Evolutionary conservation across 2,888 invertebrate species (phyloP), one percentile per base, ranked within the genome.

Genomic region (Andrena bucephala): DNA sequence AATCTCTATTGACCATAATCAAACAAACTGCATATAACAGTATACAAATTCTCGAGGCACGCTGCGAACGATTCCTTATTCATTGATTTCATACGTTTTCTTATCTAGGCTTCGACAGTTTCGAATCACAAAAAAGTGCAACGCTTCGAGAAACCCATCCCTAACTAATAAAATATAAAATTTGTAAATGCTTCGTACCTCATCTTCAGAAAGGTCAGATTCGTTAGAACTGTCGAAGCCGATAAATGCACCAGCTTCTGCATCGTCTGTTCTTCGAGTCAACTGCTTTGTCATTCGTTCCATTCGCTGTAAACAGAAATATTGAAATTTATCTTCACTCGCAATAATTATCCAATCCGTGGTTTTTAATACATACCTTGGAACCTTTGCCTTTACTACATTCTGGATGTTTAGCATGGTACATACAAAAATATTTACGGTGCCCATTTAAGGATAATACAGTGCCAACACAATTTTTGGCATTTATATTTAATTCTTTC

Each of bases 361-460:
- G 16, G 42, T 5, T 29, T 36, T 36, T 33, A 20, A 36, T 72
- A 70, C 86, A 86, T 93, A 96, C 96, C 95, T 96, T 97, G 72
- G 96, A 95, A 63, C 96, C 96, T 90, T 96, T 96, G 86, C 95
- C 95, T 90, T 94, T 94, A 79, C 96, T 95, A 71, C 94, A 94
- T 94, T 98, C 98, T 0, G 98, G 97, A 94, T 99, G 98, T 94
- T 98, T 99, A 77, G 98, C 98, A 95, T 99, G 99, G 95, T 99
- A 99, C 95, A 99, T 99, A 94, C 99, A 99, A 95, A 99, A 99
- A 95, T 99, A 99, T 95, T 98, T 98, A 85, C 99, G 96, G 95
- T 98, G 98, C 31, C 99, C 99, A 95, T 99, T 99, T 85, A 99
- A 95, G 1, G 99, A 97, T 65, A 99, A 95, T 79, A 99, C 99